These are phyloP conservation scores for Eledone cirrhosa DNA, from an alignment of 2,888 invertebrate genomes.

Conservation along the genomic window DNA sequence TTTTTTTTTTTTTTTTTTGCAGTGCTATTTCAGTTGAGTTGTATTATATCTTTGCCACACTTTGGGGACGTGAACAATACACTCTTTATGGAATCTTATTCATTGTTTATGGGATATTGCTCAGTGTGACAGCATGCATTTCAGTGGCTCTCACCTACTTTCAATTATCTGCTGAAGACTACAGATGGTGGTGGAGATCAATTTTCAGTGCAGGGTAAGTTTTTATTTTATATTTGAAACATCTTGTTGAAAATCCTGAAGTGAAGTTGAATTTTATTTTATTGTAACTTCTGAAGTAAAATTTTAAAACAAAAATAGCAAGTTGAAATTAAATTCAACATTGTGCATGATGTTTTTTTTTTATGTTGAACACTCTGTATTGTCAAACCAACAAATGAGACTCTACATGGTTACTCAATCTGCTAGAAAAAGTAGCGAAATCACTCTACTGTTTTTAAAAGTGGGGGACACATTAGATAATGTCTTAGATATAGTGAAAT, in stretches of 20 bases:
- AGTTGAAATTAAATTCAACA: too few species aligned
- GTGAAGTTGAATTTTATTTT: not conserved
- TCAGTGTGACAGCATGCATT: conserved; percentile 70
- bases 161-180: conserved; percentile 70
- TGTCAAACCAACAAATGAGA: too few species aligned
- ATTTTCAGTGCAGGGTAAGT: conserved; percentile 69
- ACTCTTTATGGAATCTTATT: conserved; percentile 69
- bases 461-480: too few species aligned
- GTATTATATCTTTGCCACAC: conserved; percentile 70
- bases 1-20: conserved; percentile 39
- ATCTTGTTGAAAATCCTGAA: too few species aligned
- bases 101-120: conserved; percentile 68
- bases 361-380: too few species aligned
- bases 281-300: not conserved
- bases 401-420: too few species aligned
- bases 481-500: too few species aligned
- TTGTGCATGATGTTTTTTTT: too few species aligned
- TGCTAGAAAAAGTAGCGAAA: too few species aligned
- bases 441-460: too few species aligned
- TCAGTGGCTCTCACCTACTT: conserved; percentile 70
- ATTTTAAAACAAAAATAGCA: too few species aligned
- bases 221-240: not conserved
- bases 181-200: conserved; percentile 71
- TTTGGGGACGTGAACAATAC: conserved; percentile 71
- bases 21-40: conserved; percentile 71